Evolutionary conservation across 2,888 invertebrate species (phyloP).

Genomic region (Synergus japonicus): DNA sequence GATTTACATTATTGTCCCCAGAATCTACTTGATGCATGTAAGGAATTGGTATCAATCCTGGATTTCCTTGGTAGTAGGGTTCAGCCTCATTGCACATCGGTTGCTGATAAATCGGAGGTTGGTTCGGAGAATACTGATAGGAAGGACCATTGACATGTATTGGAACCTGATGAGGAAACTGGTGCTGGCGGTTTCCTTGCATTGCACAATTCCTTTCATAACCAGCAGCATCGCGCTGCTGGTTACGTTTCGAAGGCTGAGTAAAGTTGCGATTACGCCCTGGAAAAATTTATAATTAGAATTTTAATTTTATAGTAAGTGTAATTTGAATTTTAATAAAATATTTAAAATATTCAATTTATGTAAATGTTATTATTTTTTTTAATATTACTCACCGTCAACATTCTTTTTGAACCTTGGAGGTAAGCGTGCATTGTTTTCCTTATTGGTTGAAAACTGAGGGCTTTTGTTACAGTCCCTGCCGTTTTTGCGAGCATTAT

Average conservation of each 20-base stretch:
- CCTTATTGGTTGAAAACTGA: constrained; percentile 40
- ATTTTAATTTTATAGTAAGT: neutral
- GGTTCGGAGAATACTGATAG: constrained; percentile 58
- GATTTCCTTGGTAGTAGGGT: constrained; percentile 58
- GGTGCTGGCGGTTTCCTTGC: constrained; percentile 44
- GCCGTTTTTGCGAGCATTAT: constrained; percentile 44
- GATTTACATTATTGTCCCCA: constrained; percentile 54
- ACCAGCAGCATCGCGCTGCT: constrained; percentile 38
- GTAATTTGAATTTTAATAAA: neutral
- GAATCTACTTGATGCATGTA: constrained; percentile 63
- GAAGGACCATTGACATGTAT: constrained; percentile 46
- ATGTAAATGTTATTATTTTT: neutral
- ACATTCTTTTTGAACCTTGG: constrained; percentile 64
- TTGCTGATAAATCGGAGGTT: constrained; percentile 60
- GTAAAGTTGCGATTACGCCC: constrained; percentile 56
- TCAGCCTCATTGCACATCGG: constrained; percentile 63
- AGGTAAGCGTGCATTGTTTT: constrained; percentile 51
- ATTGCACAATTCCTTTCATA: constrained; percentile 44
- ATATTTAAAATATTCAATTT: neutral
- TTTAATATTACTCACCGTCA: constrained; percentile 56
- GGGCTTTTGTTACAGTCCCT: constrained; percentile 47
- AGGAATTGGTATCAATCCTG: constrained; percentile 60
- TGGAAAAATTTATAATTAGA: constrained; percentile 38
- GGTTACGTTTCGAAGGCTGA: constrained; percentile 45
- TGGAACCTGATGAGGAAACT: constrained; percentile 45